These are phyloP conservation scores for Rotaria magnacalcarata DNA, from an alignment of 2,888 invertebrate species.

Conservation along the genomic window DNA sequence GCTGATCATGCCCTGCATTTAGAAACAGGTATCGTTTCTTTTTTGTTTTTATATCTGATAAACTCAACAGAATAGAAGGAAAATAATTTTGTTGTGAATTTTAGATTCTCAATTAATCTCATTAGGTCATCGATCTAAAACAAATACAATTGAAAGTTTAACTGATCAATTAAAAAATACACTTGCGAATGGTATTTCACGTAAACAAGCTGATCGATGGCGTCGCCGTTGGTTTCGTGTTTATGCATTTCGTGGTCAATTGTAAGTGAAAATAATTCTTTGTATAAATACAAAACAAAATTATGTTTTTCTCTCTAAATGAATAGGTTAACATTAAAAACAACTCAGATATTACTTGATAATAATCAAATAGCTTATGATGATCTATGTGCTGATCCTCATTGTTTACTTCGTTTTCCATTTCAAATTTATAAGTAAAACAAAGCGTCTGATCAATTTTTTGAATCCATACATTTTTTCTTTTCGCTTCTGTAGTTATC, in stretches of 20 bases:
- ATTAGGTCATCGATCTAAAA: neutral
- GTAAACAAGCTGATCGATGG: conserved; percentile 24
- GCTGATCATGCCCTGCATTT: conserved; percentile 25
- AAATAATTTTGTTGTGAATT: neutral
- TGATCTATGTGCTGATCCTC: conserved; percentile 21
- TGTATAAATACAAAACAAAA: neutral
- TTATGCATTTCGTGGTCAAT: conserved; percentile 26
- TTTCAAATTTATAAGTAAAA: neutral
- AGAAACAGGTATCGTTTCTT: neutral
- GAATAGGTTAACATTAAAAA: conserved; percentile 27
- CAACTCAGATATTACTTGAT: neutral
- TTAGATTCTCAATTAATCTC: conserved; percentile 9
- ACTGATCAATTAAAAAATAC: neutral
- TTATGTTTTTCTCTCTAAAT: neutral
- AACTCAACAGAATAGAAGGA: neutral
- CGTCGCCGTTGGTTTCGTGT: conserved; percentile 19
- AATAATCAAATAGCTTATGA: conserved; percentile 7
- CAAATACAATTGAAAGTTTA: neutral
- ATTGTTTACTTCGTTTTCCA: conserved; percentile 21
- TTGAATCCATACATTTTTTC: neutral
- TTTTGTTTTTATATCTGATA: no score
- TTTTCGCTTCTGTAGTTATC: neutral
- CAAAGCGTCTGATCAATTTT: neutral
- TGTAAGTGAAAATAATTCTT: neutral
- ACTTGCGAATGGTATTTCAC: neutral